Percentiles rank a stretch among this genome's conserved stretches.
Evolutionary conservation across 2,113 vertebrate genomes (phyloP).

Genomic region (Corythaeola cristata): DNA sequence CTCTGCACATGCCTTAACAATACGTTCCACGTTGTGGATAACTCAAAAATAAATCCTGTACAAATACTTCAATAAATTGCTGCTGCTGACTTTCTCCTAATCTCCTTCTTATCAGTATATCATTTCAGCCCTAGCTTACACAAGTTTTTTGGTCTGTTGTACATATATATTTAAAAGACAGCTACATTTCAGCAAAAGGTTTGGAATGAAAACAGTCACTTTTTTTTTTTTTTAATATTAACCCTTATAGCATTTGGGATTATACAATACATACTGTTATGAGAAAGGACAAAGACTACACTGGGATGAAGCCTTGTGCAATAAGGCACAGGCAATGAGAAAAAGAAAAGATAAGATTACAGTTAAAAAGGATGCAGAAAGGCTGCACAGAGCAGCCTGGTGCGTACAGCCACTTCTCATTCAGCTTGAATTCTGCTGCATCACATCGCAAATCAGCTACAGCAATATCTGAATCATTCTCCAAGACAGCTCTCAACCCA

Average conservation of each 20-base stretch:
- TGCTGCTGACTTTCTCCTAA: neutral
- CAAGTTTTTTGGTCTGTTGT: neutral
- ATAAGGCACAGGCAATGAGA: neutral
- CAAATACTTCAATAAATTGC: neutral
- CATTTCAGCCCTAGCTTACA: neutral
- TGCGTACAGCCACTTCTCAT: neutral
- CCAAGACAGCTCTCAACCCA: neutral
- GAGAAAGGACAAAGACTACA: neutral
- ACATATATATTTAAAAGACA: neutral
- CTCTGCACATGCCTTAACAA: neutral
- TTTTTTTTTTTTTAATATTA: neutral
- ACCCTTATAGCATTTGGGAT: neutral
- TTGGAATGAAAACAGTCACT: neutral
- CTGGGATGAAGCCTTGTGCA: neutral
- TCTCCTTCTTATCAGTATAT: neutral
- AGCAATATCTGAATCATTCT: neutral
- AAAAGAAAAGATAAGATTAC: neutral
- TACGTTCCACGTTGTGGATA: neutral
- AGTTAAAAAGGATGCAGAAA: neutral
- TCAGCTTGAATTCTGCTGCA: conserved; percentile 1
- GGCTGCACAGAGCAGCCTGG: neutral
- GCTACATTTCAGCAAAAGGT: neutral
- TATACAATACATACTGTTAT: neutral
- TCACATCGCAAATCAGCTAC: neutral
- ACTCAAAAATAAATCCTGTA: neutral